Conservation (phyloP, 2,797 vertebrate species). For the Euphonia xanthogaster region DNA sequence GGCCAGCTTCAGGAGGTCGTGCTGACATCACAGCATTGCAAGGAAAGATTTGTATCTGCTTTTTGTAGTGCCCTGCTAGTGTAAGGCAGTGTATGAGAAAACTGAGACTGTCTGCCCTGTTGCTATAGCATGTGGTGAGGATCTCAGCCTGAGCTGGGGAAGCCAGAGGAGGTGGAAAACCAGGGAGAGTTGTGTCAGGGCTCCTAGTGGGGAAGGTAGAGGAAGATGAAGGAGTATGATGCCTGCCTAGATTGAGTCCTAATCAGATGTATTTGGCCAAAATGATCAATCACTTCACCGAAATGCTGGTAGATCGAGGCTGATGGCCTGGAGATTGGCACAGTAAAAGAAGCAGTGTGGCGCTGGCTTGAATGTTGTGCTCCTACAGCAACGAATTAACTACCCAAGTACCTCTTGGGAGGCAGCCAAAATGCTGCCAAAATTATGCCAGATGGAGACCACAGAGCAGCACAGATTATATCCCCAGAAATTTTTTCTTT, state of each 20-base stretch:
- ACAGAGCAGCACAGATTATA: not conserved
- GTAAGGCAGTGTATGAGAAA: not conserved
- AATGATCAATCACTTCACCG: not conserved
- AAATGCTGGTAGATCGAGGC: rapidly evolving
- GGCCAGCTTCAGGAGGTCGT: not conserved
- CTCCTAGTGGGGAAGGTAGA: not conserved
- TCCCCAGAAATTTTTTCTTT: not conserved
- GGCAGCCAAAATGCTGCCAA: not conserved
- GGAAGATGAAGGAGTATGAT: not conserved
- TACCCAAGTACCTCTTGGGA: not conserved
- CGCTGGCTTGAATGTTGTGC: not conserved
- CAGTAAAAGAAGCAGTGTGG: not conserved
- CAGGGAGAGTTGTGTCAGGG: not conserved
- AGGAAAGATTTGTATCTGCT: not conserved
- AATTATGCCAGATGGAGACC: not conserved
- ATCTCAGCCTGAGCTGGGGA: not conserved
- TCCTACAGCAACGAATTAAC: not conserved
- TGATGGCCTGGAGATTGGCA: not conserved
- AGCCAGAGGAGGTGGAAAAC: not conserved
- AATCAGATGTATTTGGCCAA: not conserved
- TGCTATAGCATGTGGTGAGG: rapidly evolving
- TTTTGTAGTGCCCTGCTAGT: not conserved
- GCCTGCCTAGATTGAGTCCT: not conserved
- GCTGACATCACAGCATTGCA: not conserved
- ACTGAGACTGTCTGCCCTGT: rapidly evolving